Base-by-base conservation (phyloP, 1,140 invertebrate species). In the Solenopsis fugax region DNA sequence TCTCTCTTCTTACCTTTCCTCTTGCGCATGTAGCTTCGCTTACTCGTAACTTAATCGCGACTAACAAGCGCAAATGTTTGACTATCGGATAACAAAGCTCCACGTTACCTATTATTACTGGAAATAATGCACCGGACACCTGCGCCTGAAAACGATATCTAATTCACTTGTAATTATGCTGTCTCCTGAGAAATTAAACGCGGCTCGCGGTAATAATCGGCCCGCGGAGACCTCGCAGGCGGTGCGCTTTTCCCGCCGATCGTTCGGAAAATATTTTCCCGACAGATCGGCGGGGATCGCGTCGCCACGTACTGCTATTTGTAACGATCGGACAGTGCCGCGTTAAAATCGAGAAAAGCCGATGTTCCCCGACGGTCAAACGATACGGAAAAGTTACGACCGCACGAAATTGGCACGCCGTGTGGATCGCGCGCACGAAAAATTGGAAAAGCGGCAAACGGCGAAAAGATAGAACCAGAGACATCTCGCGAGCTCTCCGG, bases 371-470 rank as follows among this genome's bases (percentile, higher is more conserved):
- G 29, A 75, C 54, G 78, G 78, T 81, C 78, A 81, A 72, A 72
- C 65, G 54, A 54, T 34, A 73, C 67, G 80, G 41, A 37, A 50
- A 75, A 73, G 69, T 84, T 84, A 84, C n/a, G 69, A 29, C 80
- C 41, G 69, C 41, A 18, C 67, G 37, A 75, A 84, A 84, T 84
- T 73, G 69, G 54, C 69, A 84, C 69, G 80, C 77, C 18, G 34
- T 18, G 80, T 52, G 21, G 37, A 48, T 48, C 65, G 67, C 54
- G 67, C 56, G 12, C 54, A 48, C 54, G 80, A 84, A 84, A 84
- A 84, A 84, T 84, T 84, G 80, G 69, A 73, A 84, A 84, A 84
- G 18, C 80, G 69, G 80, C 80, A 75, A 84, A 84, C 80, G 54
- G 69, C 54, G 80, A 75, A 62, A 84, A 75, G 80, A 75, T 84